Conservation (phyloP, 2,113 vertebrate species). For the Ophiodon elongatus region DNA sequence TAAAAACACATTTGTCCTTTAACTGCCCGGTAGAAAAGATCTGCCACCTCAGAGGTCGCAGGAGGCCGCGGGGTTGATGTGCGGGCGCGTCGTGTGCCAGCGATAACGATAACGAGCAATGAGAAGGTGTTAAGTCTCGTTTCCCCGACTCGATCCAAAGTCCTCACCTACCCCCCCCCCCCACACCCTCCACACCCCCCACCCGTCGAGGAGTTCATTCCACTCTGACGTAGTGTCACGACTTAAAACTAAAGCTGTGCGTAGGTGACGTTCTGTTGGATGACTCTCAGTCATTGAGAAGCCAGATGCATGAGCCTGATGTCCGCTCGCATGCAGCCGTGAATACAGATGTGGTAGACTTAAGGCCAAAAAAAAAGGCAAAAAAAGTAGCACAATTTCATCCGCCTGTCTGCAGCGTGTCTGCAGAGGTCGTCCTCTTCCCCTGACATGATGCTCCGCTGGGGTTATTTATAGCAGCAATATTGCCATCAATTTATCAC, state of each 20-base stretch:
- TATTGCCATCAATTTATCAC: neutral
- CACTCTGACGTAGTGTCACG: neutral
- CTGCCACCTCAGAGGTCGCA: constrained; percentile 14
- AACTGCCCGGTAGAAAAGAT: neutral
- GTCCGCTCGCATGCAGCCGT: neutral
- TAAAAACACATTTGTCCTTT: constrained; percentile 12
- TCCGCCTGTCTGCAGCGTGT: neutral
- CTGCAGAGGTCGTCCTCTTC: constrained; percentile 2
- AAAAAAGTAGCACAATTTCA: neutral
- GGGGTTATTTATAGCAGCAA: constrained; percentile 11
- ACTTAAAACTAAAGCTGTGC: neutral
- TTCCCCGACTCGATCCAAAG: neutral
- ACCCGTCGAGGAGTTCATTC: constrained; percentile 47
- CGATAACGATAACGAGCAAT: constrained; percentile 42
- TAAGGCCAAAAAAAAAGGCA: too few relatives aligned
- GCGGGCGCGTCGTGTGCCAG: constrained; percentile 20
- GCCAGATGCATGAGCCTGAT: neutral
- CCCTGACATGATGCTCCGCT: neutral
- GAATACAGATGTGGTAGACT: neutral
- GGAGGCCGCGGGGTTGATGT: constrained; percentile 29
- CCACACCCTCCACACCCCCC: too few relatives aligned
- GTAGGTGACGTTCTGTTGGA: neutral
- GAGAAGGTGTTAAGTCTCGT: constrained; percentile 56
- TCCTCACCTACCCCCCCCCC: constrained; percentile 29
- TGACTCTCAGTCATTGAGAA: neutral